phyloP scores from a whole-genome alignment of 2,888 invertebrate species.

The Dryobotodes eremita region DNA sequence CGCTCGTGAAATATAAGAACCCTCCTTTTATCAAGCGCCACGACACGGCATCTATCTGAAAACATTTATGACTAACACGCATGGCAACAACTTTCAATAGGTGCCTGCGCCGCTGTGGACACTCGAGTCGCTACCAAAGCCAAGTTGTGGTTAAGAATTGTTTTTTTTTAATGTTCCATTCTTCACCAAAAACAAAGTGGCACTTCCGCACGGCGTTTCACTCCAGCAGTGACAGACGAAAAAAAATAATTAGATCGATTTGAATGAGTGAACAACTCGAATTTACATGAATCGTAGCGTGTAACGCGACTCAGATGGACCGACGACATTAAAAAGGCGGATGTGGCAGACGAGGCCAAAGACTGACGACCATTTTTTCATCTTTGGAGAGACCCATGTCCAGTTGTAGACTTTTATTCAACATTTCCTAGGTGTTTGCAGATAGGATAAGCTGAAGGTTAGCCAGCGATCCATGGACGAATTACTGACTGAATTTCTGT shows the following conservation, averaged over 20 bases:
- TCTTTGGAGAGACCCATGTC: background rate
- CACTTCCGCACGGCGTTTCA: background rate
- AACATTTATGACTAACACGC: too few species aligned
- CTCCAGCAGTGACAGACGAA: background rate
- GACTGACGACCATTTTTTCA: background rate
- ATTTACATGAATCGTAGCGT: background rate
- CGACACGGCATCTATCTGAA: background rate
- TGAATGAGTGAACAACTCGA: conserved; percentile 1
- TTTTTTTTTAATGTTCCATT: background rate
- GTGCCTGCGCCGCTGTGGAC: background rate
- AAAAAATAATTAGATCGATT: background rate
- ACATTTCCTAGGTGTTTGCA: background rate
- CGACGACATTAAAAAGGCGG: background rate
- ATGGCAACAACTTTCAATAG: background rate
- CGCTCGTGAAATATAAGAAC: background rate
- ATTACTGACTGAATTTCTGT: background rate
- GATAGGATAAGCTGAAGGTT: background rate
- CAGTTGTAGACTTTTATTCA: background rate
- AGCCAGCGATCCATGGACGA: background rate
- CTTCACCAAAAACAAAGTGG: background rate
- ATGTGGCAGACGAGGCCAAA: background rate
- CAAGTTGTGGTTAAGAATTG: background rate
- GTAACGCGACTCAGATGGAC: background rate
- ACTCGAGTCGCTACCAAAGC: background rate
- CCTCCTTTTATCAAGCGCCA: background rate